These are phyloP conservation scores for Alfaro cultratus DNA, from an alignment of 2,797 vertebrate species.

Conservation along the genomic window DNA sequence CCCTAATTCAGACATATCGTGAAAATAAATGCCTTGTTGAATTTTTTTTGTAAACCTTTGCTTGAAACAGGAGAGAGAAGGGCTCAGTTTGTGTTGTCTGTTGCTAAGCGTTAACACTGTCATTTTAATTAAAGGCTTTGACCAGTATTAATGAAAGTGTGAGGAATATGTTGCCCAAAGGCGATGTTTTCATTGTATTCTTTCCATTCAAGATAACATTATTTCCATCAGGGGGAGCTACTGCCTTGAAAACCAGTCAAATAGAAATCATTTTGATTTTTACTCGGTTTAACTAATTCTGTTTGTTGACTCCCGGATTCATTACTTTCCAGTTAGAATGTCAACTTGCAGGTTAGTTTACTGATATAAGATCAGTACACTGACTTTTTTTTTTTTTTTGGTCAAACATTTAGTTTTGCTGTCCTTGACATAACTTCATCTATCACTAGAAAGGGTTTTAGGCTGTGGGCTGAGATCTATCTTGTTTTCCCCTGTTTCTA, in stretches of 20 bases:
- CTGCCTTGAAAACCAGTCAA: conserved; percentile 57
- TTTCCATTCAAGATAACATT: conserved; percentile 27
- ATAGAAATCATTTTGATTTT: conserved; percentile 6
- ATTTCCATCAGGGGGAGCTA: conserved; percentile 75
- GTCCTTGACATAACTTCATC: conserved; percentile 6
- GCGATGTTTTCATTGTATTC: background rate
- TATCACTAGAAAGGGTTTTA: conserved; percentile 1
- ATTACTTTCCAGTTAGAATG: background rate
- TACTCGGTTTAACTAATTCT: conserved; percentile 3
- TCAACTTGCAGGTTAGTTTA: background rate
- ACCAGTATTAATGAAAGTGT: background rate
- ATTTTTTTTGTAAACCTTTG: background rate
- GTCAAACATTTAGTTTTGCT: background rate
- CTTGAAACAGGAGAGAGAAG: background rate
- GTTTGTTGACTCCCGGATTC: background rate
- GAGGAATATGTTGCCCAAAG: background rate
- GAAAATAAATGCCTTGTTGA: background rate
- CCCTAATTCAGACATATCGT: background rate
- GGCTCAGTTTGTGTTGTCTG: background rate
- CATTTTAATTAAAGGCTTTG: background rate
- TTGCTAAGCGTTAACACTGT: background rate
- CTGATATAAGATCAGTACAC: background rate
- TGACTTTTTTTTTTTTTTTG: background rate
- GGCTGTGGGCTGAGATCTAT: conserved; percentile 30
- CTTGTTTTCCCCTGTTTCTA: background rate